A percentile compares a stretch with the other conserved stretches of the same genome.
phyloP scores from a whole-genome alignment of 2,113 vertebrate genomes.

The Pedionomus torquatus region DNA sequence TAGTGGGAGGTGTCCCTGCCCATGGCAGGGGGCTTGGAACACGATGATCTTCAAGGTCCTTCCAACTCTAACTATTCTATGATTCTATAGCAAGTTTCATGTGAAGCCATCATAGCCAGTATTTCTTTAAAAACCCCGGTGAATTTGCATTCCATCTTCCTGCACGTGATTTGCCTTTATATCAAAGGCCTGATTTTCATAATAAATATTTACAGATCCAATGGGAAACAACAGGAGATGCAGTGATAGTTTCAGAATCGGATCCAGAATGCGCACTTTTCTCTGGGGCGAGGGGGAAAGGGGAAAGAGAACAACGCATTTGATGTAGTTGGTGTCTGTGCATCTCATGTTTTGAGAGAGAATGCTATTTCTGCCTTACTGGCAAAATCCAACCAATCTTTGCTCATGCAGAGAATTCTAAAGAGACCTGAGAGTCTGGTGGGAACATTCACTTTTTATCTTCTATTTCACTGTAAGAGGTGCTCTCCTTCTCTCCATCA shows the following conservation, averaged over 20 bases:
- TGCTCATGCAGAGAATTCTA: not conserved
- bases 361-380: not conserved
- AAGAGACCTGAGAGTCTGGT: not conserved
- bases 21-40: no score
- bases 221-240: not conserved
- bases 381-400: not conserved
- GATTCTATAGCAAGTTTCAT: not conserved
- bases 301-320: not conserved
- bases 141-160: not conserved
- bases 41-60: no score
- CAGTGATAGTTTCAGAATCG: not conserved
- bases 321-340: not conserved
- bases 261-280: not conserved
- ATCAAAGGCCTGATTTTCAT: not conserved
- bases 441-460: not conserved
- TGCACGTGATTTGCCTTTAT: not conserved
- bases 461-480: not conserved
- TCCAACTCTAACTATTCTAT: no score
- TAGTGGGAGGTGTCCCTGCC: no score
- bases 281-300: not conserved
- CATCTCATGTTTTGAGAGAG: not conserved
- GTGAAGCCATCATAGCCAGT: not conserved
- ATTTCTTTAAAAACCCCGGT: not conserved
- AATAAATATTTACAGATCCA: not conserved
- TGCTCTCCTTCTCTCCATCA: not conserved